Percentiles rank a stretch among this genome's conserved stretches.
phyloP scores from a whole-genome alignment of 2,113 vertebrate species.

The Cryptotis parvus region DNA sequence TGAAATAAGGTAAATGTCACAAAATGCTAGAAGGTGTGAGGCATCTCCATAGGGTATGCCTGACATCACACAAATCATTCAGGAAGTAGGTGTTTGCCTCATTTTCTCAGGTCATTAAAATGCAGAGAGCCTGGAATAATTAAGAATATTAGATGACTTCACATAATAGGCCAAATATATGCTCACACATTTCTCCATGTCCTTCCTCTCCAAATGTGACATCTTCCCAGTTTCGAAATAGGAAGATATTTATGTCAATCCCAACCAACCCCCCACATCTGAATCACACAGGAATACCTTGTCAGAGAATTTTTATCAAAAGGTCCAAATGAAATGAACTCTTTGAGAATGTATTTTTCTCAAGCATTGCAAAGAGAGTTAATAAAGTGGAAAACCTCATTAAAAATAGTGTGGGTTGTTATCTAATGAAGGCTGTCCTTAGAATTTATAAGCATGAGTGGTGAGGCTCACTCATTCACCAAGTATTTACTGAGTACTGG shows the following conservation, averaged over 20 bases:
- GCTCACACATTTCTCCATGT: slow-evolving; percentile 17
- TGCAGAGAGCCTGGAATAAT: slow-evolving; percentile 12
- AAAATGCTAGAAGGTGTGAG: neutral
- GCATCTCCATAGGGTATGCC: neutral
- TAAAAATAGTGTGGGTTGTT: neutral
- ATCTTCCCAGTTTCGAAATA: slow-evolving; percentile 37
- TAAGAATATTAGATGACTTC: slow-evolving; percentile 46
- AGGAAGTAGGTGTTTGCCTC: neutral
- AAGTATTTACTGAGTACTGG: neutral
- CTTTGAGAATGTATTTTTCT: neutral
- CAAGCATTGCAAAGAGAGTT: neutral
- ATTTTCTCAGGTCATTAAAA: slow-evolving; percentile 40
- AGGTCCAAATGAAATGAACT: slow-evolving; percentile 11
- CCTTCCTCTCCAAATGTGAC: slow-evolving; percentile 35
- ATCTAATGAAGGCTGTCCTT: neutral
- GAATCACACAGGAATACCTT: slow-evolving; percentile 61
- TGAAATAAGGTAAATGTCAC: neutral
- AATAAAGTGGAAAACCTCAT: neutral
- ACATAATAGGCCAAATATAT: slow-evolving; percentile 19
- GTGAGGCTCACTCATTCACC: neutral
- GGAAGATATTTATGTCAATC: slow-evolving; percentile 66
- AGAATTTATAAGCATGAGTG: neutral
- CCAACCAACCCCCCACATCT: slow-evolving; percentile 26
- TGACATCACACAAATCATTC: neutral
- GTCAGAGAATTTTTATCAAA: slow-evolving; percentile 56